Percentiles rank a stretch among this genome's conserved stretches.
phyloP scores from a whole-genome alignment of 2,113 vertebrate species.

The Myiozetetes cayanensis region DNA sequence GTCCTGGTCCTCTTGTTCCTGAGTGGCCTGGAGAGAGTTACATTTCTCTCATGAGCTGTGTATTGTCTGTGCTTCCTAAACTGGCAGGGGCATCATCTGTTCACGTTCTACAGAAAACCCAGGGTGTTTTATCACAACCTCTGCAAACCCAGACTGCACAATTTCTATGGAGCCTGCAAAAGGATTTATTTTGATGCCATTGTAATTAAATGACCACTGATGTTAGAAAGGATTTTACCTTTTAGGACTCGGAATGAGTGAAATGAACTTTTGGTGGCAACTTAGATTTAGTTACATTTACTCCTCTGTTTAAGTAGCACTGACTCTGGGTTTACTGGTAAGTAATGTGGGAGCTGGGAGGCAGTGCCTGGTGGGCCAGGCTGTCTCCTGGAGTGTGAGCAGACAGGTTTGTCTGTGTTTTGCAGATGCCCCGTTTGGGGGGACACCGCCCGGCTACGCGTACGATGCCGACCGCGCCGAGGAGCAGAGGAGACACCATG shows the following conservation, averaged over 20 bases:
- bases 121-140: background rate
- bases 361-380: background rate
- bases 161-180: background rate
- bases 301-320: background rate
- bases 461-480: constrained; percentile 86
- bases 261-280: background rate
- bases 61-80: background rate
- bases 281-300: background rate
- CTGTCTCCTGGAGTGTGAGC: background rate
- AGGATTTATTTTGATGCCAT: background rate
- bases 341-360: background rate
- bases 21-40: background rate
- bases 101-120: background rate
- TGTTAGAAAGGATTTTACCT: background rate
- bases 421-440: constrained; percentile 84
- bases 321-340: background rate
- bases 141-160: background rate
- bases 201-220: background rate
- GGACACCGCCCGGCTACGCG: constrained; percentile 83
- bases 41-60: background rate
- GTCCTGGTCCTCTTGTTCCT: background rate
- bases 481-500: constrained; percentile 88
- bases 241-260: background rate
- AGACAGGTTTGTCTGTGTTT: background rate
- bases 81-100: background rate